Evolutionary conservation across 2,797 vertebrate species (phyloP), one percentile per base, ranked within the genome.

Genomic region (Erpetoichthys calabaricus): DNA sequence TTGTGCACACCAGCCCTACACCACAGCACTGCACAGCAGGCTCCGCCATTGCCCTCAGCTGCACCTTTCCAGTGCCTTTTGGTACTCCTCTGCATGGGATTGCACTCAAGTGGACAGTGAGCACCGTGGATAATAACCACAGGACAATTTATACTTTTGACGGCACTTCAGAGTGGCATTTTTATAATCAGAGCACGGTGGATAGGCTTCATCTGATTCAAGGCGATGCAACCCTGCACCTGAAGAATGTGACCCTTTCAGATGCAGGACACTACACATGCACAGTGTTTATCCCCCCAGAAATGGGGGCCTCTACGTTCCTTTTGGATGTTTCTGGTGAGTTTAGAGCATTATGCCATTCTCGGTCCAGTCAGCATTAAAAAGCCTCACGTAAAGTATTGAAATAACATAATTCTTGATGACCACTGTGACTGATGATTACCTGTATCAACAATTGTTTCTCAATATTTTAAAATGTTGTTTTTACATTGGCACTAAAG

Each of bases 231-330:
- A 77, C 78, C 0, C 64, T 83, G 55, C 67, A 46, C 53, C 63
- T 80, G 5, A 41, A 1, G 2, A 71, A 74, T 41, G 63, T 78
- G 50, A 70, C 67, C 2, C 52, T 80, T 50, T 58, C 49, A 3
- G 73, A 80, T 44, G 74, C 73, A 42, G 79, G 78, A 2, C 6
- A 63, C 6, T 83, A 80, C 67, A 73, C 62, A 45, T 83, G 81
- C 62, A 68, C 68, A 2, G 59, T 81, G 56, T 65, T 71, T 8
- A 54, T 77, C 42, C 68, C 67, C 3, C 76, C 73, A 4, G 60
- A 71, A 5, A 62, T 71, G 52, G 58, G 74, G 64, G 67, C 63
- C 2, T 56, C 66, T 5, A 68, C 57, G 44, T 57, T 70, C 2
- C 50, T 47, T 2, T 68, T 83, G 51, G 64, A 73, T 62, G 72